phyloP scores from a whole-genome alignment of 2,888 invertebrate genomes.

The Eupeodes luniger region DNA sequence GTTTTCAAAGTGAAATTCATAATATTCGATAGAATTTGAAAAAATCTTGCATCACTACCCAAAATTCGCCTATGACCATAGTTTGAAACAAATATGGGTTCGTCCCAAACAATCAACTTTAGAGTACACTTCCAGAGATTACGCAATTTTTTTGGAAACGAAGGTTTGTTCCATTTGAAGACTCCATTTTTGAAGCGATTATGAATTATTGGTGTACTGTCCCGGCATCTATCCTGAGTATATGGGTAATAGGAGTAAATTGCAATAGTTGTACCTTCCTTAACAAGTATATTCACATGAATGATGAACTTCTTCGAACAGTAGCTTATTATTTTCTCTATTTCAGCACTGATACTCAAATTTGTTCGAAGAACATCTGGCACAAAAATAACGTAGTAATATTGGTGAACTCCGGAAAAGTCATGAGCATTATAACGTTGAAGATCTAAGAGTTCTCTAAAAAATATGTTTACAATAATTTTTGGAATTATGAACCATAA shows the following conservation, averaged over 20 bases:
- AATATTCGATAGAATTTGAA: not conserved
- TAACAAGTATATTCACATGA: not conserved
- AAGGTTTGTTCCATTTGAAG: not conserved
- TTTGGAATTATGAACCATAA: too few relatives aligned
- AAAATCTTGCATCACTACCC: not conserved
- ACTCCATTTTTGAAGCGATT: not conserved
- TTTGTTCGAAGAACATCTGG: not conserved
- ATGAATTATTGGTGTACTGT: constrained; percentile 1
- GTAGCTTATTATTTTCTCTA: not conserved
- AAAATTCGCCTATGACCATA: not conserved
- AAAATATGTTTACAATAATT: not conserved
- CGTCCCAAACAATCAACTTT: not conserved
- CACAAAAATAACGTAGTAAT: not conserved
- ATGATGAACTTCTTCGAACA: not conserved
- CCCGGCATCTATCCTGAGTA: too few relatives aligned
- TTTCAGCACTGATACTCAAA: not conserved
- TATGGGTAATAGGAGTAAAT: constrained; percentile 13
- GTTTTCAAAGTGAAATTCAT: not conserved
- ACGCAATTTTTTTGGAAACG: not conserved
- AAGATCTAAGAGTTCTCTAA: not conserved
- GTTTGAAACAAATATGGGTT: not conserved
- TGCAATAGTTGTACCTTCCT: not conserved
- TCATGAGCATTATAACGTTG: not conserved
- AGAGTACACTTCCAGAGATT: not conserved
- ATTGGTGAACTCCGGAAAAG: not conserved